phyloP scores from a whole-genome alignment of 2,113 vertebrate species.

The Myiozetetes cayanensis region DNA sequence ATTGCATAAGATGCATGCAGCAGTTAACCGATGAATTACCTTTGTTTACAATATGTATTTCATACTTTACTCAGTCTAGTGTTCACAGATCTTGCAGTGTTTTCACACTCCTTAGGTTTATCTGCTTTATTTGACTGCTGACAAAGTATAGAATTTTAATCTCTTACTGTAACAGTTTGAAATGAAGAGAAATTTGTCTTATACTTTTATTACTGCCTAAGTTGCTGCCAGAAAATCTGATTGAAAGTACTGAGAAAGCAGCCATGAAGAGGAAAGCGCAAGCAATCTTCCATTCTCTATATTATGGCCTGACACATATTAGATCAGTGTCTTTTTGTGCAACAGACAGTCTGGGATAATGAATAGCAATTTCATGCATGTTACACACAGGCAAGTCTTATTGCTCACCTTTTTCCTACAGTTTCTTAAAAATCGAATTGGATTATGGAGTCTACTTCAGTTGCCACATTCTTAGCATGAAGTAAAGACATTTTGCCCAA shows the following conservation, averaged over 20 bases:
- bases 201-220: conserved; percentile 37
- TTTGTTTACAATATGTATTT: not conserved
- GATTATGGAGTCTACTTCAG: conserved; percentile 18
- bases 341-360: conserved; percentile 47
- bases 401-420: conserved; percentile 7
- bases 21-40: not conserved
- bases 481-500: not conserved
- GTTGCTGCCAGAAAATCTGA: conserved; percentile 44
- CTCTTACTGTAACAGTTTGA: conserved; percentile 34
- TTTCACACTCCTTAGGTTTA: not conserved
- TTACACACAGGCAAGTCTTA: conserved; percentile 45
- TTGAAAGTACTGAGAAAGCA: conserved; percentile 43
- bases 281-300: conserved; percentile 40
- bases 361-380: conserved; percentile 67
- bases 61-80: not conserved
- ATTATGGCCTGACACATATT: conserved; percentile 51
- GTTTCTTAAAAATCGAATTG: not conserved
- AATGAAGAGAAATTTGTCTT: conserved; percentile 44
- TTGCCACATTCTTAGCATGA: not conserved
- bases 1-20: not conserved
- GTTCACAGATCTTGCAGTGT: not conserved
- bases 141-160: conserved; percentile 44
- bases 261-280: not conserved
- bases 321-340: conserved; percentile 56
- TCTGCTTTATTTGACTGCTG: conserved; percentile 27